phyloP scores from a whole-genome alignment of 2,797 vertebrate species.

The Halcyon smyrnensis region DNA sequence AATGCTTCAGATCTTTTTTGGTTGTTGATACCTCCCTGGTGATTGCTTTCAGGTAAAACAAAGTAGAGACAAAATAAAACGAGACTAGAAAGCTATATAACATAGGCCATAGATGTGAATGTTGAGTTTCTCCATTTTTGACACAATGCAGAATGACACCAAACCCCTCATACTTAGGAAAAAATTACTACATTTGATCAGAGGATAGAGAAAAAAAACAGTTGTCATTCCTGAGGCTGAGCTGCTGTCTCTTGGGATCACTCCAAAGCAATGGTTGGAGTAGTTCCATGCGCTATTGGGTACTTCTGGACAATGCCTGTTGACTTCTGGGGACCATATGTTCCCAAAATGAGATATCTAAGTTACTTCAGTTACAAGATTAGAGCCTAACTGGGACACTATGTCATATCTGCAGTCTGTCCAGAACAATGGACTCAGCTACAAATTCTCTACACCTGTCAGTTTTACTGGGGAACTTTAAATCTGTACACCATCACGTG shows the following conservation, averaged over 20 bases:
- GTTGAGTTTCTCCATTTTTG: background rate
- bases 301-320: background rate
- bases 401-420: background rate
- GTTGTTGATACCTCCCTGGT: background rate
- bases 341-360: background rate
- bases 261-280: background rate
- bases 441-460: background rate
- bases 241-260: background rate
- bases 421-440: background rate
- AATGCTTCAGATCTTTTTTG: background rate
- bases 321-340: background rate
- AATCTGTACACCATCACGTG: background rate
- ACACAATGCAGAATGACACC: background rate
- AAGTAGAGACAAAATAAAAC: background rate
- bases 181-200: background rate
- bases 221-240: background rate
- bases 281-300: fast-evolving
- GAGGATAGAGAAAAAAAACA: background rate
- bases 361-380: background rate
- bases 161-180: background rate
- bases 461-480: background rate
- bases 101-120: background rate
- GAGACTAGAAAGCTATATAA: background rate
- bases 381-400: background rate
- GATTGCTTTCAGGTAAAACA: background rate